Percentiles rank a stretch among this genome's conserved stretches.
Evolutionary conservation across 2,888 invertebrate genomes (phyloP).

Genomic region (Criorhina ranunculi): DNA sequence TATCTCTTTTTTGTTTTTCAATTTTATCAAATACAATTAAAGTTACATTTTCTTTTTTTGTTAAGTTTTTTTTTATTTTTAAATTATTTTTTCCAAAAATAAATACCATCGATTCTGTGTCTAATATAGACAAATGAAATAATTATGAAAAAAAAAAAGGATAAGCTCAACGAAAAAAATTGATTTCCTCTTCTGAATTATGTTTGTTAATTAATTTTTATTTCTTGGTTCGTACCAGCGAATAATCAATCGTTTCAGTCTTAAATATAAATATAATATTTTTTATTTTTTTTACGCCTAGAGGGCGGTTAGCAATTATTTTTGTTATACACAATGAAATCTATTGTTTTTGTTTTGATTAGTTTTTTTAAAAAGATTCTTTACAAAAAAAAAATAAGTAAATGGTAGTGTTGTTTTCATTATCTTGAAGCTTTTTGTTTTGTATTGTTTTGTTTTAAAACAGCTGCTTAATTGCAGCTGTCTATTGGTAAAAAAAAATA

Average conservation of each 20-base stretch:
- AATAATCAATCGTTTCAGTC: conserved; percentile 65
- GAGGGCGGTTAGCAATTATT: conserved; percentile 4
- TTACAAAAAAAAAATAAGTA: conserved; percentile 28
- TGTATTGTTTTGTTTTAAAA: background rate
- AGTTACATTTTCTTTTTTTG: conserved; percentile 7
- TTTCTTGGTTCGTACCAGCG: conserved; percentile 42
- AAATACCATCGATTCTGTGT: conserved; percentile 62
- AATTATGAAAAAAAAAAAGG: conserved; percentile 36
- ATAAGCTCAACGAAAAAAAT: conserved; percentile 36
- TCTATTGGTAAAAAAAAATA: conserved; percentile 30
- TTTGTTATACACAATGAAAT: background rate
- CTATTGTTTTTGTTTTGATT: conserved; percentile 23
- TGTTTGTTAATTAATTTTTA: conserved; percentile 14
- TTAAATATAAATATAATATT: conserved; percentile 69
- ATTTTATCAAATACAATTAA: conserved; percentile 29
- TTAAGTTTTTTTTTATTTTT: conserved; percentile 12
- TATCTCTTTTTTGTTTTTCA: background rate
- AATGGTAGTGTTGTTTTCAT: conserved; percentile 51
- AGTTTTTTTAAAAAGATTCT: conserved; percentile 10
- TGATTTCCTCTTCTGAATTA: conserved; percentile 33
- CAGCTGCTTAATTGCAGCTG: conserved; percentile 6
- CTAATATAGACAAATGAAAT: conserved; percentile 74
- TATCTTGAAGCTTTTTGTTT: conserved; percentile 21
- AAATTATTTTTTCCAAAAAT: conserved; percentile 36
- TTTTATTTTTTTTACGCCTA: conserved; percentile 35